Percentiles rank a stretch among this genome's conserved stretches.
Evolutionary conservation across 1,140 invertebrate species (phyloP).

Genomic region (Hermatobates lingyangjiaoensis): DNA sequence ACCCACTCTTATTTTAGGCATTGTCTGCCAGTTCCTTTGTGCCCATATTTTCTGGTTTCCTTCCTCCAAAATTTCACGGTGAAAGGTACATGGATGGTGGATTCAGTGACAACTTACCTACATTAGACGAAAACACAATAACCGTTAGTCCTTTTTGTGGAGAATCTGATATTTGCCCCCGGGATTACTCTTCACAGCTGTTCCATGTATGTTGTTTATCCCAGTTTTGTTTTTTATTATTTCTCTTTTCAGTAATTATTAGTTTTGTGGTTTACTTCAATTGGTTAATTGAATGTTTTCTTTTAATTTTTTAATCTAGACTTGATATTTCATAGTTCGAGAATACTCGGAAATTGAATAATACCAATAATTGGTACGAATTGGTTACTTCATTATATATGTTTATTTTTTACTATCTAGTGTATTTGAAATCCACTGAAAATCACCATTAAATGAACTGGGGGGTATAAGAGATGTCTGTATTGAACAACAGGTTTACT

Average conservation of each 20-base stretch:
- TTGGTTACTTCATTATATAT: no score
- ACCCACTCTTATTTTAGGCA: slow-evolving; percentile 52
- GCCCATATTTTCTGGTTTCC: slow-evolving; percentile 84
- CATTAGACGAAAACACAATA: slow-evolving; percentile 84
- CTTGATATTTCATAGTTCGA: no score
- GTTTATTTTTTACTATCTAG: no score
- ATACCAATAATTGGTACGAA: no score
- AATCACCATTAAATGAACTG: no score
- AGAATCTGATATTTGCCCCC: slow-evolving; percentile 93
- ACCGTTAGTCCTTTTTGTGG: slow-evolving; percentile 96
- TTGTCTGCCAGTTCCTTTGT: slow-evolving; percentile 87
- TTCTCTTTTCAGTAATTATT: background rate
- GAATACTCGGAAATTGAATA: no score
- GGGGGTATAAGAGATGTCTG: no score
- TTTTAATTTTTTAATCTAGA: no score
- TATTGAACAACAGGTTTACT: no score
- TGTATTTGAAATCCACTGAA: no score
- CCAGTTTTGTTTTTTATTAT: slow-evolving; percentile 6
- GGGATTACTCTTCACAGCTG: slow-evolving; percentile 67
- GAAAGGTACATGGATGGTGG: slow-evolving; percentile 92
- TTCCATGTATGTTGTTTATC: slow-evolving; percentile 57
- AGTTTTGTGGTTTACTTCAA: background rate
- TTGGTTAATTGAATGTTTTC: background rate
- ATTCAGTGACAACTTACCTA: slow-evolving; percentile 87
- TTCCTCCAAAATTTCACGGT: slow-evolving; percentile 77